These are phyloP conservation scores for Bombylius major DNA, from an alignment of 2,888 invertebrate genomes.

Conservation along the genomic window DNA sequence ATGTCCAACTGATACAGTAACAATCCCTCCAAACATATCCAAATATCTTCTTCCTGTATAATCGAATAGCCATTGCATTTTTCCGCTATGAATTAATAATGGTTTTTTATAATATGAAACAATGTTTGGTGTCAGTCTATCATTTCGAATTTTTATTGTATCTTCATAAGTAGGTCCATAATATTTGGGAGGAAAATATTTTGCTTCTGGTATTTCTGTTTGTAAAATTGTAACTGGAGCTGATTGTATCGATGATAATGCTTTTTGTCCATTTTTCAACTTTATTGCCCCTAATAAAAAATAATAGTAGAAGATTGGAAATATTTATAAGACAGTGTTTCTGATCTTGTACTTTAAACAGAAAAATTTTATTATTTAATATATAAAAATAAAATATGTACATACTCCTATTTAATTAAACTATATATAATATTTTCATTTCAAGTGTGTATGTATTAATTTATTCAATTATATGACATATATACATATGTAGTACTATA, in stretches of 20 bases:
- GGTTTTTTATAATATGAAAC: conserved; percentile 69
- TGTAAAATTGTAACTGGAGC: conserved; percentile 16
- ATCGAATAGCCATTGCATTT: conserved; percentile 90
- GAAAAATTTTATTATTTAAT: too few relatives aligned
- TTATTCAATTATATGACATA: too few relatives aligned
- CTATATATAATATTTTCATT: too few relatives aligned
- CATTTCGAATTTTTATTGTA: conserved; percentile 45
- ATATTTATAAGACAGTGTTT: too few relatives aligned
- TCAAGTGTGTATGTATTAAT: too few relatives aligned
- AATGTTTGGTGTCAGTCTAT: conserved; percentile 57
- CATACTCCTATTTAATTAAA: too few relatives aligned
- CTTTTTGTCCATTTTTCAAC: conserved; percentile 5
- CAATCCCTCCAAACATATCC: conserved; percentile 93
- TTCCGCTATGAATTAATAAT: conserved; percentile 68
- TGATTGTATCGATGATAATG: conserved; percentile 12
- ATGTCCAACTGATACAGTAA: conserved; percentile 94
- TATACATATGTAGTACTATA: too few relatives aligned
- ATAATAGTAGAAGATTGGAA: too few relatives aligned
- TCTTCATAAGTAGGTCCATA: conserved; percentile 51
- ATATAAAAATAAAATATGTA: too few relatives aligned
- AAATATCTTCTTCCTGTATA: conserved; percentile 74
- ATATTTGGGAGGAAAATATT: conserved; percentile 23
- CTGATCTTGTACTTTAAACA: too few relatives aligned
- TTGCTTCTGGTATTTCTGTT: conserved; percentile 27
- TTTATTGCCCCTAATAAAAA: neutral